These are phyloP conservation scores for Ormyrus rosae DNA, from an alignment of 2,888 invertebrate genomes.

Conservation along the genomic window DNA sequence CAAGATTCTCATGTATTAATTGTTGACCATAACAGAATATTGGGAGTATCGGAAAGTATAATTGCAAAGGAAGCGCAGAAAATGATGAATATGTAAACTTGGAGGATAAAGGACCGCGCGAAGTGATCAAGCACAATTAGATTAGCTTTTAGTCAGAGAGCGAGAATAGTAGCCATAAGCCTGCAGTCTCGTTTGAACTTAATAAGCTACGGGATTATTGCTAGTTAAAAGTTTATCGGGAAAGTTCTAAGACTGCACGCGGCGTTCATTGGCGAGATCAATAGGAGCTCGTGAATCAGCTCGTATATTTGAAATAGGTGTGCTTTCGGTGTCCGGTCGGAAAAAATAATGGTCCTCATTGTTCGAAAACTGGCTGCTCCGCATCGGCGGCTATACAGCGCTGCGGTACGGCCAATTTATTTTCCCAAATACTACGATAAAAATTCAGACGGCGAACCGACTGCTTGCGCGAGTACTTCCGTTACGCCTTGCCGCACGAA, in stretches of 20 bases:
- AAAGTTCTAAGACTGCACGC: slow-evolving; percentile 1
- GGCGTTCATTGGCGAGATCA: background rate
- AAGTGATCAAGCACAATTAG: too few species aligned
- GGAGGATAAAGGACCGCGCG: too few species aligned
- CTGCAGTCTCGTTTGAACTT: background rate
- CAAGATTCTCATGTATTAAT: too few species aligned
- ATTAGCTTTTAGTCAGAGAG: too few species aligned
- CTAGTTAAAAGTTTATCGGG: slow-evolving; percentile 21
- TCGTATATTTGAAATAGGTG: background rate
- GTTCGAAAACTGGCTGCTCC: slow-evolving; percentile 7
- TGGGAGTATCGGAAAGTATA: too few species aligned
- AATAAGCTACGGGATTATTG: background rate
- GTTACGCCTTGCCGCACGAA: slow-evolving; percentile 37
- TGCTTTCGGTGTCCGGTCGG: background rate
- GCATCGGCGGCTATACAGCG: background rate
- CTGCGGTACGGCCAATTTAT: slow-evolving; percentile 43
- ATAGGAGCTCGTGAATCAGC: slow-evolving; percentile 4
- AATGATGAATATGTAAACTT: too few species aligned
- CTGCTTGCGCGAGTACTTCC: slow-evolving; percentile 25
- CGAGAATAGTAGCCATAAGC: too few species aligned
- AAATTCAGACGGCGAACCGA: slow-evolving; percentile 43
- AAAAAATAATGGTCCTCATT: slow-evolving; percentile 28
- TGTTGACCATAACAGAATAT: too few species aligned
- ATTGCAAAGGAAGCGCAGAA: too few species aligned
- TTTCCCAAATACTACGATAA: slow-evolving; percentile 49